Base-by-base conservation (phyloP, 2,113 vertebrate genomes). In the Sterna hirundo region DNA sequence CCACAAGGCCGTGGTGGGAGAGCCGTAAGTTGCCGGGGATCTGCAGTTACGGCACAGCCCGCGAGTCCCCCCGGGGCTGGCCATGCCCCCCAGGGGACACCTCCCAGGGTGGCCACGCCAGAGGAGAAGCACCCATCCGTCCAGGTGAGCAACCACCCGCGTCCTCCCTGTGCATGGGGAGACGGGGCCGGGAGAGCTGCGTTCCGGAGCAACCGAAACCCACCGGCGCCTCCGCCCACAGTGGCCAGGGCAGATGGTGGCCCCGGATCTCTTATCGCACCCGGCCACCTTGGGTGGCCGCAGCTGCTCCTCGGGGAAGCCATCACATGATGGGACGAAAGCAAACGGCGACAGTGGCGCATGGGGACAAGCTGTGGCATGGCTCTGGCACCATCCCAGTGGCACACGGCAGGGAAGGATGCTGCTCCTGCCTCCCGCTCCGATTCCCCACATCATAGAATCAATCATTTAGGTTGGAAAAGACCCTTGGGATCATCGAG, bases 201-300 rank as follows among this genome's bases (percentile, higher is more conserved):
- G 0, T 2, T 13, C 36, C 18, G 1, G 55, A 75, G 57, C 51
- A 88, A 62, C 51, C 34, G 1, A 78, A 87, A 75, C 27, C 20
- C 74, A 4, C 58, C 18, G 19, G 27, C 30, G 91, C 58, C 88
- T 38, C 95, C 94, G 5, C 85, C 86, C 38, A 42, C 4, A 0
- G 38, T 26, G 62, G 85, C 88, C 36, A 27, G 62, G 36, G n/a
- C 74, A 83, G 94, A 91, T 80, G 79, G 46, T 9, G 34, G 75
- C 77, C 75, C 60, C 4, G 78, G 64, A 30, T 38, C 64, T 52
- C 97, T 98, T 98, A 97, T 97, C 97, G 6, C 52, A 21, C 15
- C n/a, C 38, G 12, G 84, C 92, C 97, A 98, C 96, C 94, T 97
- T 90, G 83, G 57, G 86, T 2, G 4, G 75, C 77, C 62, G 12